Conservation (phyloP, 1,140 invertebrate species). For the Pseudomyrmex concolor region DNA sequence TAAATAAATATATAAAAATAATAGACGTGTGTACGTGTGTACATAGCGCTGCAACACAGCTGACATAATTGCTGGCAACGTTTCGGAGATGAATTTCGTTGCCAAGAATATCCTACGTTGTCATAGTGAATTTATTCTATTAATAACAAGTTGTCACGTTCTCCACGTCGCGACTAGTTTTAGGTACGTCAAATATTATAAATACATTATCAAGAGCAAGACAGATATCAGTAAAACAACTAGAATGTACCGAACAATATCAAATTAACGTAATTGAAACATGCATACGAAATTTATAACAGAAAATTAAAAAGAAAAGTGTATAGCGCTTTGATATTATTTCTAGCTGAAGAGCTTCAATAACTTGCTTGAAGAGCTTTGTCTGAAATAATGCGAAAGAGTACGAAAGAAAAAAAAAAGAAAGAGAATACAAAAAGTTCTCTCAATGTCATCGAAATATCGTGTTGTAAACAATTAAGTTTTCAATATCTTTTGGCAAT, state of each 20-base stretch:
- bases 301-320: neutral
- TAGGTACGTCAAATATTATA: neutral
- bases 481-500: conserved; percentile 8
- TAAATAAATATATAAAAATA: conserved; percentile 37
- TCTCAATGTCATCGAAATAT: conserved; percentile 1
- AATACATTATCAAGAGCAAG: neutral
- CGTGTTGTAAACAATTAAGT: conserved; percentile 12
- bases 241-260: no score
- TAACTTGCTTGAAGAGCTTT: no score
- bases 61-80: conserved; percentile 48
- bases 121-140: conserved; percentile 34
- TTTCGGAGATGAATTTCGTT: conserved; percentile 52
- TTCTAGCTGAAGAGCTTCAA: neutral
- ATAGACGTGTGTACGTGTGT: neutral
- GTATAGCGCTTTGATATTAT: neutral
- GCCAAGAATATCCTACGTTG: conserved; percentile 47
- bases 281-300: no score
- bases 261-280: no score
- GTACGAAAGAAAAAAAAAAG: neutral
- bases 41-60: neutral
- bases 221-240: no score
- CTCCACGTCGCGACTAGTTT: neutral
- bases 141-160: neutral
- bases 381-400: no score
- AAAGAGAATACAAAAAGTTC: neutral